Percentiles rank a stretch among this genome's conserved stretches.
These are phyloP conservation scores for Pristis pectinata DNA, from an alignment of 2,797 vertebrate species.

Conservation along the genomic window DNA sequence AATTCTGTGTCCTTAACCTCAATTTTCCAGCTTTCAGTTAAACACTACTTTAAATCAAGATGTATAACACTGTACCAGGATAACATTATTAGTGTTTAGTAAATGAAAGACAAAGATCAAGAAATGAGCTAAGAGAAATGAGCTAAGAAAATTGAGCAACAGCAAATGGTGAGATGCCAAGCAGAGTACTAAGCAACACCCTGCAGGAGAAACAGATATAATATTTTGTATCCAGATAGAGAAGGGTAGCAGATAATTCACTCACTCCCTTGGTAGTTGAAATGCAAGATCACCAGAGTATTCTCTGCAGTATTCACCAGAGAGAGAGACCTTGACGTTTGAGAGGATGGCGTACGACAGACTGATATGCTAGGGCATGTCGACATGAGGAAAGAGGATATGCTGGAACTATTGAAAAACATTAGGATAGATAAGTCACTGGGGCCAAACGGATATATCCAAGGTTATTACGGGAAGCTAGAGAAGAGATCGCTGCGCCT, in stretches of 20 bases:
- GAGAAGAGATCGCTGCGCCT: no score
- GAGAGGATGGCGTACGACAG: no score
- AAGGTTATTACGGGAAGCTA: no score
- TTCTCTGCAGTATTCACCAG: no score
- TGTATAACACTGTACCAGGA: not conserved
- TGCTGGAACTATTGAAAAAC: no score
- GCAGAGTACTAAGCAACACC: not conserved
- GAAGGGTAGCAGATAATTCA: not conserved
- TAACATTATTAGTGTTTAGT: not conserved
- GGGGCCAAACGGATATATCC: no score
- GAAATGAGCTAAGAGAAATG: not conserved
- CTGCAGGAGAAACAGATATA: not conserved
- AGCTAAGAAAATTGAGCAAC: not conserved
- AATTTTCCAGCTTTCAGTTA: not conserved
- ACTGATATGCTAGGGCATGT: no score
- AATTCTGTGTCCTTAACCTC: no score
- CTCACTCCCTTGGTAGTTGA: not conserved
- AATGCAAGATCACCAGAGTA: not conserved
- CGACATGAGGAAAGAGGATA: no score
- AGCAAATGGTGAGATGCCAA: not conserved
- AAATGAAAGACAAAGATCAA: not conserved
- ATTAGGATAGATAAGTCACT: no score
- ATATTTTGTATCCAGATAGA: not conserved
- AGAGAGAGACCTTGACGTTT: no score
- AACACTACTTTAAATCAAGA: not conserved